Evolutionary conservation across 2,797 vertebrate species (phyloP), one percentile per base, ranked within the genome.

Genomic region (Sylvia borin): DNA sequence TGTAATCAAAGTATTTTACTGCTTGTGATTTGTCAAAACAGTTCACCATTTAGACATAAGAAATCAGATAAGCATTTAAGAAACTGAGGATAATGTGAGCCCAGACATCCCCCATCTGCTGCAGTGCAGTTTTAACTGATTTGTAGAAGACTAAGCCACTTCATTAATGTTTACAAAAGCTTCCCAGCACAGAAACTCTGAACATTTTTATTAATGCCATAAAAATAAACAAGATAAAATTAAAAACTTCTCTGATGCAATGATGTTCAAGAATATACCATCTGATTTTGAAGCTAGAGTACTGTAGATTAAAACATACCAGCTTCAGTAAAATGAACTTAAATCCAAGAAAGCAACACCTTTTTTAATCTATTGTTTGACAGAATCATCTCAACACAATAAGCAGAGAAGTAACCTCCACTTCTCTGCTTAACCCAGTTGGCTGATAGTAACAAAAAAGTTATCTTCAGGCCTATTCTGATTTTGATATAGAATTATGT

Each of bases 91-190:
- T 96, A 92, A 94, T 43, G 85, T 93, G 92, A 92, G 67, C 90
- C 62, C 74, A 91, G 91, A 95, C 85, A 84, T 92, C 68, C 22
- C 26, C 92, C 95, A 97, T 96, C 93, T 96, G 91, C 89, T 93
- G 42, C 60, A 67, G 51, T 67, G 40, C 53, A 73, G 78, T 94
- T 93, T 95, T 92, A 92, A 92, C 73, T 73, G 87, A 54, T 93
- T 75, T 88, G 76, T 76, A 90, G 66, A 91, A 91, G 70, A 81
- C 45, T 45, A 22, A 93, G 74, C 12, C 24, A 68, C 64, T 86
- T 91, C 73, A 78, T 38, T 84, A 48, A 75, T 38, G 78, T 80
- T 87, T 86, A 66, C 0, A 0, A 93, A 93, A 88, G 66, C 36
- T 57, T 71, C 77, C 32, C 57, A 80, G 43, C n/a, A 65, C 2